These are phyloP conservation scores for Chiridota heheva DNA, from an alignment of 35 echinoderm and acorn worm genomes.

Conservation along the genomic window DNA sequence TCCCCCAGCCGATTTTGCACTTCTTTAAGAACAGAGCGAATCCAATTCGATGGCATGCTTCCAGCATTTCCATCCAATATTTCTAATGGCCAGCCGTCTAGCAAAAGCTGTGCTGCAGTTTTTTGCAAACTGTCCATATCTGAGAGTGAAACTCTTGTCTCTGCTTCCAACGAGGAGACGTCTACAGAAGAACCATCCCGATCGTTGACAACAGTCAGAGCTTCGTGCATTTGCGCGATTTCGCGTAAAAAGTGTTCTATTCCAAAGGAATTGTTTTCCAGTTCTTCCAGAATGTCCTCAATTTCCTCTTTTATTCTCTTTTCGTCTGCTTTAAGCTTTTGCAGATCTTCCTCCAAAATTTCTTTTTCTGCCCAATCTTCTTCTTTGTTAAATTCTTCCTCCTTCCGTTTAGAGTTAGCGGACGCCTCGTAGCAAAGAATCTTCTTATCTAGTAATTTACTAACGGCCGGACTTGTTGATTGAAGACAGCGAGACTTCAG, in stretches of 20 bases:
- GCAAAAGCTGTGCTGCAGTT: constrained; percentile 21
- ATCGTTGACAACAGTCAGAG: not conserved
- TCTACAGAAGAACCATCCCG: not conserved
- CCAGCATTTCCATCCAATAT: constrained; percentile 13
- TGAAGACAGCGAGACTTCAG: too few species aligned
- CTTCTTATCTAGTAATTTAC: too few species aligned
- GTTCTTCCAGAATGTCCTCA: not conserved
- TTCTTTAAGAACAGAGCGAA: not conserved
- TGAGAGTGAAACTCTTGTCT: too few species aligned
- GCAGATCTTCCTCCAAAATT: not conserved
- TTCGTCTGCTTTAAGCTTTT: not conserved
- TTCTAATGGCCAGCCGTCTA: constrained; percentile 17
- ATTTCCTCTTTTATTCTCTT: not conserved
- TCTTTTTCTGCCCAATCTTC: too few species aligned
- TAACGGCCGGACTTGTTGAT: too few species aligned
- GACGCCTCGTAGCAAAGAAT: too few species aligned
- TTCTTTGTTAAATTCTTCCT: too few species aligned
- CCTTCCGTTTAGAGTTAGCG: too few species aligned
- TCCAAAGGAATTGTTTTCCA: not conserved
- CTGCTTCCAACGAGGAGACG: too few species aligned
- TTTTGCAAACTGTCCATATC: too few species aligned
- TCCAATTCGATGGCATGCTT: constrained; percentile 7
- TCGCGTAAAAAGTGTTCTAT: constrained; percentile 16
- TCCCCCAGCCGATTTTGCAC: not conserved
- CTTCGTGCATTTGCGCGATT: not conserved